Base-by-base conservation (phyloP, 2,113 vertebrate genomes). In the Vimba vimba region DNA sequence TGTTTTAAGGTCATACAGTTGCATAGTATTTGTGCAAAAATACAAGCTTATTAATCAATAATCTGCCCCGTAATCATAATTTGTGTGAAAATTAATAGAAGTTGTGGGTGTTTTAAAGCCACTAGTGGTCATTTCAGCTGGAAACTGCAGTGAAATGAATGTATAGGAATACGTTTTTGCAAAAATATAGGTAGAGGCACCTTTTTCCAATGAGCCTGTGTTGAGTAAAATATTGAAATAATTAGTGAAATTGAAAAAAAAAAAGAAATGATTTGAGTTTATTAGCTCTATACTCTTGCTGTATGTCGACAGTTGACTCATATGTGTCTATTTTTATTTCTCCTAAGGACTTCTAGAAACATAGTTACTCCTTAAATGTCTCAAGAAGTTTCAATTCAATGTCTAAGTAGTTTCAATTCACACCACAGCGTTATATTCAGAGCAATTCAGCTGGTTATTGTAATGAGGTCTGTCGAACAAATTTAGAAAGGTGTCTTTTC, bases 401-500 rank as follows among this genome's bases (percentile, higher is more conserved):
- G 43, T 78, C 10, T 36, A 33, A 19, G 19, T 52, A 23, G 52
- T 59, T 78, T 62, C 57, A 62, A 6, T 79, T 79, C 77, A 79
- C 30, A 43, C 11, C 55, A 25, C 77, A 59, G 33, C 33, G 23
- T 79, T 79, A 59, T 47, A 80, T 66, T 62, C 43, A 11, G 30
- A 80, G 78, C 45, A 36, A 45, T 80, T 47, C 15, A 47, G 21
- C 57, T 60, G 25, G 77, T 87, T 81, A 64, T 85, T 82, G 66
- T 84, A 55, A 73, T 17, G 33, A 59, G 39, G 25, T 25, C 10
- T 62, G 52, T 84, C 4, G n/a, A 33, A 43, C 19, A 62, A 52
- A 84, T 66, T 84, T 68, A 45, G 68, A 81, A 45, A 23, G 25
- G 55, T 45, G 52, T 47, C 64, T 87, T 50, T 87, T 60, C 57